phyloP scores from a whole-genome alignment of 2,797 vertebrate species.

The Eidolon dupreanum region DNA sequence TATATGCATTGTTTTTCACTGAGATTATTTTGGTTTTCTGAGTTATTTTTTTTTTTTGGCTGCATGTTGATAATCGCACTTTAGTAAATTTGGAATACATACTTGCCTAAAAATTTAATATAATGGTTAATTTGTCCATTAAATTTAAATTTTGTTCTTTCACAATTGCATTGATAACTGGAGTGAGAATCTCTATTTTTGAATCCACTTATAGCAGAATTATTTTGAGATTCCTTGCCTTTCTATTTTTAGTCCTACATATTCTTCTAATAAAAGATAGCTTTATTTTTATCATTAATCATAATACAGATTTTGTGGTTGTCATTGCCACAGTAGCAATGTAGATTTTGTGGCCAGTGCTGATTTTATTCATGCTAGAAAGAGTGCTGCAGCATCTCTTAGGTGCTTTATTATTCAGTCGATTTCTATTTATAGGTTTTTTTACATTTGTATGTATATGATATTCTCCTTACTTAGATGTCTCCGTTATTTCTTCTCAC shows the following conservation, averaged over 20 bases:
- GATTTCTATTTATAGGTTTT: not conserved
- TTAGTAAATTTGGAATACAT: not conserved
- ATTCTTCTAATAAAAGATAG: not conserved
- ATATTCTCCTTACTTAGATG: slow-evolving; percentile 3
- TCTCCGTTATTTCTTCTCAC: slow-evolving; percentile 8
- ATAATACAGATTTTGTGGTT: not conserved
- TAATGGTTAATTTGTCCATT: not conserved
- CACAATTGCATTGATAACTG: not conserved
- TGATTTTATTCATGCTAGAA: slow-evolving; percentile 16
- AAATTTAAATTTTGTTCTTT: not conserved
- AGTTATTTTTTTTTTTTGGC: not conserved
- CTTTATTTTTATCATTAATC: slow-evolving; percentile 24
- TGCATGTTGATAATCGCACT: slow-evolving; percentile 5
- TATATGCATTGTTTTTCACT: not conserved
- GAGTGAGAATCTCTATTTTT: slow-evolving; percentile 19
- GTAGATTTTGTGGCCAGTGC: not conserved
- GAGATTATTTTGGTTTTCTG: slow-evolving; percentile 24
- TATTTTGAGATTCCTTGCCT: slow-evolving; percentile 12
- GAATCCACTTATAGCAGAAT: not conserved
- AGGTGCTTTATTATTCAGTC: not conserved
- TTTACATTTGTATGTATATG: not conserved
- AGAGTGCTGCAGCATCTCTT: not conserved
- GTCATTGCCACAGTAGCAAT: not conserved
- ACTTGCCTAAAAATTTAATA: not conserved
- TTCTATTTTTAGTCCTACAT: not conserved